Evolutionary conservation across 2,888 invertebrate genomes (phyloP).

Genomic region (Phragmatobia fuliginosa): DNA sequence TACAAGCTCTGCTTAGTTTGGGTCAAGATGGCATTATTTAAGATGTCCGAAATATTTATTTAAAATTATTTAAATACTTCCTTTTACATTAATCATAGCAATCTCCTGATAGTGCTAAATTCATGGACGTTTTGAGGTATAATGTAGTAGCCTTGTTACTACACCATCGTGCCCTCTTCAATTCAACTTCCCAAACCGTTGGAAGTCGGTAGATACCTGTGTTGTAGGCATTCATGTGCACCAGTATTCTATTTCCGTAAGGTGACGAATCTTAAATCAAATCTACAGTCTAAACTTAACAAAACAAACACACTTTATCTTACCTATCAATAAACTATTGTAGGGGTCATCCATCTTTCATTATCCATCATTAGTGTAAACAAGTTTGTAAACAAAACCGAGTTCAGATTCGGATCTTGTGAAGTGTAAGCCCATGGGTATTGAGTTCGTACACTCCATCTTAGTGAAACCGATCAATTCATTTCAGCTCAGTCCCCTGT

Average conservation of each 20-base stretch:
- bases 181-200: too few relatives aligned
- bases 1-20: too few relatives aligned
- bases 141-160: too few relatives aligned
- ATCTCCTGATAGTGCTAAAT: too few relatives aligned
- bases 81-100: too few relatives aligned
- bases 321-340: conserved; percentile 45
- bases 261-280: not conserved
- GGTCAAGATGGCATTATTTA: too few relatives aligned
- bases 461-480: conserved; percentile 71
- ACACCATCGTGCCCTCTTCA: too few relatives aligned
- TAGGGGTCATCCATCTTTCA: conserved; percentile 62
- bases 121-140: too few relatives aligned
- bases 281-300: not conserved
- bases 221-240: not conserved
- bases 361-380: conserved; percentile 75
- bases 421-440: conserved; percentile 65
- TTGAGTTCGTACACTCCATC: conserved; percentile 75
- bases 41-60: too few relatives aligned
- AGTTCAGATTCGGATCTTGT: conserved; percentile 60
- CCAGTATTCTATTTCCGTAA: not conserved
- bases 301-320: conserved; percentile 6
- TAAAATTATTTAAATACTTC: too few relatives aligned
- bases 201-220: too few relatives aligned
- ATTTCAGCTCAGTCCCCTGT: conserved; percentile 73
- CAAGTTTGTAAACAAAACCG: conserved; percentile 69